Evolutionary conservation across 2,888 invertebrate genomes (phyloP).

Genomic region (Oscheius myriophilus): DNA sequence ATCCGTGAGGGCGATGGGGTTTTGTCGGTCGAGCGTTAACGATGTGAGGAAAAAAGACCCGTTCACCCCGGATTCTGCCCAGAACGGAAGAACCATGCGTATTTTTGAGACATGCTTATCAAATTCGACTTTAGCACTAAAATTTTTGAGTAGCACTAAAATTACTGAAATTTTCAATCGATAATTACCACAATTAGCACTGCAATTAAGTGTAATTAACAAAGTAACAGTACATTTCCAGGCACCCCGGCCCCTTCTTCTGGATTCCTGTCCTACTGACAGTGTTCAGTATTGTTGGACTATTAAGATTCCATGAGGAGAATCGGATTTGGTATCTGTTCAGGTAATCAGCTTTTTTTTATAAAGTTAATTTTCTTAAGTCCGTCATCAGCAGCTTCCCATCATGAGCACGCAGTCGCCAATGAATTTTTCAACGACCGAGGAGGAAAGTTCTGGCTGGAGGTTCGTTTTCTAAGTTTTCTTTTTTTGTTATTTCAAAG

Average conservation of each 20-base stretch:
- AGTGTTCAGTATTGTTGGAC: constrained; percentile 44
- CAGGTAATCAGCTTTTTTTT: constrained; percentile 31
- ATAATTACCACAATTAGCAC: too few species aligned
- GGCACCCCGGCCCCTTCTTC: constrained; percentile 58
- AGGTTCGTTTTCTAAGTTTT: constrained; percentile 36
- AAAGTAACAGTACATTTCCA: too few species aligned
- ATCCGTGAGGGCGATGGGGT: not conserved
- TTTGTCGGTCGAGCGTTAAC: not conserved
- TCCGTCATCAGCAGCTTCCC: constrained; percentile 55
- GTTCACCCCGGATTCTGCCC: not conserved
- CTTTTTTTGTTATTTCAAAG: not conserved
- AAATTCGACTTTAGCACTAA: too few species aligned
- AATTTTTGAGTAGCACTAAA: too few species aligned
- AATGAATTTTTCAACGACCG: constrained; percentile 62
- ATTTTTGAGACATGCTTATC: constrained; percentile 16
- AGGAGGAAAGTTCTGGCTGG: constrained; percentile 64
- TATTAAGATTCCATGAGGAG: constrained; percentile 59
- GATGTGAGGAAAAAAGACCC: constrained; percentile 2
- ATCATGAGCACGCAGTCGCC: constrained; percentile 59
- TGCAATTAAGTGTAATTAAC: too few species aligned
- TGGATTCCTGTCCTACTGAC: constrained; percentile 54
- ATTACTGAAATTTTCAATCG: too few species aligned
- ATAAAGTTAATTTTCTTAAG: constrained; percentile 39
- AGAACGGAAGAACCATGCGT: not conserved
- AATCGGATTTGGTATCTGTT: constrained; percentile 62